Conservation (phyloP, 2,888 invertebrate genomes). For the Dusona sp. region DNA sequence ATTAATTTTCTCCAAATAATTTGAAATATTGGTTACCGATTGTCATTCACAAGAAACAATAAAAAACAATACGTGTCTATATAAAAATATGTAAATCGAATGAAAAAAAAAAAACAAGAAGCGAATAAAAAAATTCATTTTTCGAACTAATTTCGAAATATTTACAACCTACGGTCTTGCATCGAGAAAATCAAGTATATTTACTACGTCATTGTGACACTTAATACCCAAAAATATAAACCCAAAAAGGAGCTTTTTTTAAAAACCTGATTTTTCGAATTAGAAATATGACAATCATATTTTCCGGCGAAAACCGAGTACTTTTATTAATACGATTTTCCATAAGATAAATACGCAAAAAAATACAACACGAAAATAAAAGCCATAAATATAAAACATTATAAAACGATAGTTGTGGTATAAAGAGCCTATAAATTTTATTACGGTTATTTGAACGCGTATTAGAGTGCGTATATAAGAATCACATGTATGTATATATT, state of each 20-base stretch:
- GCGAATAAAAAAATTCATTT: not conserved
- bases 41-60: not conserved
- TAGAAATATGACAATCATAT: no score
- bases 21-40: no score
- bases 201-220: not conserved
- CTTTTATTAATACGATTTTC: not conserved
- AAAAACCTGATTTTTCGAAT: not conserved
- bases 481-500: constrained; percentile 11
- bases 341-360: not conserved
- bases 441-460: not conserved
- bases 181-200: not conserved
- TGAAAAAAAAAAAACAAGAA: not conserved
- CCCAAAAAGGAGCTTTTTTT: not conserved
- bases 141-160: not conserved
- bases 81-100: not conserved
- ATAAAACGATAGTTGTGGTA: not conserved
- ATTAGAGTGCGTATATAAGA: not conserved
- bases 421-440: constrained; percentile 1
- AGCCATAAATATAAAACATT: not conserved
- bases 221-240: not conserved
- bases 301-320: not conserved
- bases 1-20: no score
- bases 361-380: not conserved
- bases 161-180: not conserved
- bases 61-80: not conserved